Conservation (phyloP, 2,113 vertebrate genomes). For the Xenotilapia leptura region DNA sequence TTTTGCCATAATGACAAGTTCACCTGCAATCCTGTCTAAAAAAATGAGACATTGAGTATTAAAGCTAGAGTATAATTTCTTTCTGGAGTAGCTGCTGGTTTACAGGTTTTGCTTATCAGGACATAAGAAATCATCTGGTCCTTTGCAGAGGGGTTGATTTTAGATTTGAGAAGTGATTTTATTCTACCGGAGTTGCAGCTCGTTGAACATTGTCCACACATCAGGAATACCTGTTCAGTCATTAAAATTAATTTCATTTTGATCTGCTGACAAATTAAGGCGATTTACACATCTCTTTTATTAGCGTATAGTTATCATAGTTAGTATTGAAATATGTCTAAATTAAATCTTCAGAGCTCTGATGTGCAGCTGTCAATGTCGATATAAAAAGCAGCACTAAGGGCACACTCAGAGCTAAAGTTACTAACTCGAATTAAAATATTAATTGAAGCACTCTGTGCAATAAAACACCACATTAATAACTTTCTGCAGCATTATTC, state of each 20-base stretch:
- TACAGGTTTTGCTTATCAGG: background rate
- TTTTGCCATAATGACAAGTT: accelerated
- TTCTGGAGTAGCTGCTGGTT: background rate
- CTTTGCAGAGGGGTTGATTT: accelerated
- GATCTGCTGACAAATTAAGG: background rate
- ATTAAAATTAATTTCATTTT: background rate
- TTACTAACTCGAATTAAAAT: background rate
- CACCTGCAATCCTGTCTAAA: no score
- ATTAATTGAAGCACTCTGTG: background rate
- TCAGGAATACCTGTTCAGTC: background rate
- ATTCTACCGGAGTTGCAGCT: accelerated
- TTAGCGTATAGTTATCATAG: accelerated
- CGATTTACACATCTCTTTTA: accelerated
- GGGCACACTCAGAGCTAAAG: accelerated
- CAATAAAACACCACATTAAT: background rate
- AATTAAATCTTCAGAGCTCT: background rate
- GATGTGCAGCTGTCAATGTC: background rate
- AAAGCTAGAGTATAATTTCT: background rate
- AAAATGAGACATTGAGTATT: background rate
- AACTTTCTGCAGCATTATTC: background rate
- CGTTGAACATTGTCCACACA: background rate
- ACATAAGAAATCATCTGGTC: background rate
- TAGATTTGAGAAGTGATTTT: background rate
- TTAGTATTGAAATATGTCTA: background rate
- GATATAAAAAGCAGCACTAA: background rate